These are phyloP conservation scores for Cephus spinipes DNA, from an alignment of 2,888 invertebrate species.

Conservation along the genomic window DNA sequence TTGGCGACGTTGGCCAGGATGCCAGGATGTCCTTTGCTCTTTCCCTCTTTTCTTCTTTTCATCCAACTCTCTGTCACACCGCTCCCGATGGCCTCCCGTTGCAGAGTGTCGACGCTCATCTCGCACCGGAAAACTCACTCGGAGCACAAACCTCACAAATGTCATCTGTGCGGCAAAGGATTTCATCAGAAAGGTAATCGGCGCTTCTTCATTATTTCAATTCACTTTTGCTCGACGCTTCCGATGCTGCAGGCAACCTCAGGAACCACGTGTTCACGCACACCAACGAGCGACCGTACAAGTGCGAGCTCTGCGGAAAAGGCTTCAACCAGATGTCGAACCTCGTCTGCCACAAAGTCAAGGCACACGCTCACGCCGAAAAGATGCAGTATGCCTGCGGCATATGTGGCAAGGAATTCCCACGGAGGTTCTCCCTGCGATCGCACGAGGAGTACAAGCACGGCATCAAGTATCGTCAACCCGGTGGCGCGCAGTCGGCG, in stretches of 20 bases:
- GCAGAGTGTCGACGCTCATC: conserved; percentile 80
- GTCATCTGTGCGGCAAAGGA: conserved; percentile 80
- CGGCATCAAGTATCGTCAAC: conserved; percentile 65
- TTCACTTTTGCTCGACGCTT: conserved; percentile 14
- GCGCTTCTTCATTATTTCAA: background rate
- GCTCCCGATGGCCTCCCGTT: conserved; percentile 12
- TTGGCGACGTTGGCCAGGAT: too few species aligned
- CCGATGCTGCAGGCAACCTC: conserved; percentile 73
- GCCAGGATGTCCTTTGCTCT: too few species aligned
- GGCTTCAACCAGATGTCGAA: conserved; percentile 87
- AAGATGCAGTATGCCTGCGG: conserved; percentile 70
- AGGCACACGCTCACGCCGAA: conserved; percentile 72
- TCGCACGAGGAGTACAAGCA: conserved; percentile 73
- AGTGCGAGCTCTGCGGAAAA: conserved; percentile 79
- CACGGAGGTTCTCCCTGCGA: conserved; percentile 69
- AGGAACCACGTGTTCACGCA: conserved; percentile 83
- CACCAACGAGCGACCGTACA: conserved; percentile 82
- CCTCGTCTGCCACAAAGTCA: conserved; percentile 81
- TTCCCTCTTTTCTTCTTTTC: too few species aligned
- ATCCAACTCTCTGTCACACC: too few species aligned
- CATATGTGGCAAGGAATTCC: conserved; percentile 70
- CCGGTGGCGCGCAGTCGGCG: conserved; percentile 10
- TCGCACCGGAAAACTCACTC: conserved; percentile 84
- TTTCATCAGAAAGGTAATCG: conserved; percentile 81
- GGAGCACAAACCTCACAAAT: conserved; percentile 79